Evolutionary conservation across 2,888 invertebrate genomes (phyloP).

Genomic region (Ceraclea dissimilis): DNA sequence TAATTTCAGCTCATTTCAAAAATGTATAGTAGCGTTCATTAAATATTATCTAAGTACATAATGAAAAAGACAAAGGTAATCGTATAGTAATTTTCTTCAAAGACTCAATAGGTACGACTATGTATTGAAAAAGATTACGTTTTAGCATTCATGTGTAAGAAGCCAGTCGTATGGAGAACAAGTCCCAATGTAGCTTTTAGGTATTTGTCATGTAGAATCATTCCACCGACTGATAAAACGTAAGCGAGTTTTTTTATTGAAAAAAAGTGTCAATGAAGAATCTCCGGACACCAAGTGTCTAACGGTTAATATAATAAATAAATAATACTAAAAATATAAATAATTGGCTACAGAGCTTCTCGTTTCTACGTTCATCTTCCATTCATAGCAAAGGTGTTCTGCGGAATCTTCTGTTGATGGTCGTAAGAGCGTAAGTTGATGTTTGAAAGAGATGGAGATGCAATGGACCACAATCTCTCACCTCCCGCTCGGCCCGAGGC

Average conservation of each 20-base stretch:
- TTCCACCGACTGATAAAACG: too few species aligned
- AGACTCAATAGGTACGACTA: too few species aligned
- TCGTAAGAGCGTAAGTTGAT: not conserved
- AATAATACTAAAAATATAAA: not conserved
- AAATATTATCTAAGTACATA: too few species aligned
- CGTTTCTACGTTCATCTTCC: not conserved
- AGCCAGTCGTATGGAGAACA: too few species aligned
- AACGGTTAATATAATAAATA: not conserved
- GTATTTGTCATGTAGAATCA: too few species aligned
- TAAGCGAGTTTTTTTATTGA: not conserved
- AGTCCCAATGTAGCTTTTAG: too few species aligned
- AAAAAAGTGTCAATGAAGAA: not conserved
- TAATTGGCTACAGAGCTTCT: not conserved
- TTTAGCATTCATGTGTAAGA: too few species aligned
- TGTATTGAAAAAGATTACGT: too few species aligned
- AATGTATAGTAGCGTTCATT: too few species aligned
- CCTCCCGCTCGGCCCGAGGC: conserved; percentile 13
- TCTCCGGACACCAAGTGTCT: not conserved
- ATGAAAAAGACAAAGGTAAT: too few species aligned
- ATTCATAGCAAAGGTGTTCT: not conserved
- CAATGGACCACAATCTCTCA: conserved; percentile 9
- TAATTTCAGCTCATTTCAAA: too few species aligned
- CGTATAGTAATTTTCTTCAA: too few species aligned
- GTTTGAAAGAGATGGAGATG: conserved; percentile 7
- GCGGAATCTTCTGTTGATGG: not conserved